Base-by-base conservation (phyloP, 2,797 vertebrate genomes). In the Streptopelia turtur region DNA sequence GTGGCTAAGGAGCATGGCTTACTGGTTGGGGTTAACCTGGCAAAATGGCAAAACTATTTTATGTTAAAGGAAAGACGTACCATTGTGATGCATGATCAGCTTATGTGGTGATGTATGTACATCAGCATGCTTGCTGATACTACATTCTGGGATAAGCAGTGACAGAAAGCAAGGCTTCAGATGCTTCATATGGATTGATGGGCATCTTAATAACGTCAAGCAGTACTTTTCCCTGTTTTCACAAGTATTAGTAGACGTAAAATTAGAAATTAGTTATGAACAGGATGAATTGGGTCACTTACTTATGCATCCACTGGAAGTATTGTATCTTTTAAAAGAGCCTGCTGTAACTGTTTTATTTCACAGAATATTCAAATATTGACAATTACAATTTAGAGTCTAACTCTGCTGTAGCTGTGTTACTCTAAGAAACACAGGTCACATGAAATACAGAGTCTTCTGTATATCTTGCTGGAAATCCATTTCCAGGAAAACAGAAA, bases 21-120 rank as follows among this genome's bases (percentile, higher is more conserved):
- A 21, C 33, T 80, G 5, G 21, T 47, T 71, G 23, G 33, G 21
- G 20, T 6, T 83, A 56, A 61, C 9, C 41, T n/a, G 20, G 30
- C 23, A 83, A 56, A 25, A 20, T 27, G 21, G 53, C 39, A 76
- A 80, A 41, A 64, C 37, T 63, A 33, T 70, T 31, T 59, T 45
- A 47, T 3, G 4, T 22, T 22, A 61, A 68, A 66, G 25, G 20
- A 66, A 69, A 70, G 35, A 22, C 47, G 20, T 24, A n/a, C 47
- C 0, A 0, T 17, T 92, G n/a, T 60, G 57, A n/a, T 10, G 5
- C 37, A 18, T 5, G 4, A 21, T 45, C 31, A n/a, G 28, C 41
- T 76, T 60, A 35, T 49, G 16, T 45, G 25, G 13, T 86, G 13
- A 23, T 2, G 0, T 39, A 27, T n/a, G 8, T 57, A 10, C 0